These are phyloP conservation scores for Meganola albula DNA, from an alignment of 2,888 invertebrate genomes.

Conservation along the genomic window DNA sequence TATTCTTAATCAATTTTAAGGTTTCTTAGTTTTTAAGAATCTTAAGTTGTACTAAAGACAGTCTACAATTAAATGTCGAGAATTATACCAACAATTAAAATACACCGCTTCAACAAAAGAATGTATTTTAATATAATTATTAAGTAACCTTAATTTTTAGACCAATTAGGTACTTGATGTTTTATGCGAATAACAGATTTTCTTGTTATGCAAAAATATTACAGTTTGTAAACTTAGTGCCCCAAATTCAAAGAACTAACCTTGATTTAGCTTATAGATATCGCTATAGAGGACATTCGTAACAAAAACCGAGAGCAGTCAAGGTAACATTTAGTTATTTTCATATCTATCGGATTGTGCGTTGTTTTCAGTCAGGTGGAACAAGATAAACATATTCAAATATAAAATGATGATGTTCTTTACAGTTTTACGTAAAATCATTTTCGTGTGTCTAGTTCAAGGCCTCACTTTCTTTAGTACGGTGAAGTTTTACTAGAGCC, in stretches of 20 bases:
- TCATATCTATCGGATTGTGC: constrained; percentile 10
- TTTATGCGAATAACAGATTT: too few relatives aligned
- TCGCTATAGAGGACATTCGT: constrained; percentile 14
- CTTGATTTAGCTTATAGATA: constrained; percentile 18
- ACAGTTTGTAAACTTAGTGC: too few relatives aligned
- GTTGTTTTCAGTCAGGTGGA: constrained; percentile 12
- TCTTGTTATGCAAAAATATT: too few relatives aligned
- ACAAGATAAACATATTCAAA: constrained; percentile 6
- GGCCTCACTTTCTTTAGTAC: constrained; percentile 32
- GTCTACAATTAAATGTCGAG: too few relatives aligned
- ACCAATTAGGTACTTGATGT: too few relatives aligned
- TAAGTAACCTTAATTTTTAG: too few relatives aligned
- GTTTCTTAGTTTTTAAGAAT: too few relatives aligned
- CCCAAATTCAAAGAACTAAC: constrained; percentile 14
- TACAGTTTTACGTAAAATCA: constrained; percentile 12
- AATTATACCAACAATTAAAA: too few relatives aligned
- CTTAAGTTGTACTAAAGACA: too few relatives aligned
- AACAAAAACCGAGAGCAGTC: constrained; percentile 19
- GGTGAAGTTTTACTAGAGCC: constrained; percentile 34
- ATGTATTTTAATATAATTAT: too few relatives aligned
- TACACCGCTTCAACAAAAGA: too few relatives aligned
- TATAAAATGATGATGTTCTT: constrained; percentile 6
- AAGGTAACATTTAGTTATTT: constrained; percentile 12
- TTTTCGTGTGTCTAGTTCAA: constrained; percentile 40
- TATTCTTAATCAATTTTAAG: constrained; percentile 24